Evolutionary conservation across 2,797 vertebrate species (phyloP).

Genomic region (Acrossocheilus wenchowensis): DNA sequence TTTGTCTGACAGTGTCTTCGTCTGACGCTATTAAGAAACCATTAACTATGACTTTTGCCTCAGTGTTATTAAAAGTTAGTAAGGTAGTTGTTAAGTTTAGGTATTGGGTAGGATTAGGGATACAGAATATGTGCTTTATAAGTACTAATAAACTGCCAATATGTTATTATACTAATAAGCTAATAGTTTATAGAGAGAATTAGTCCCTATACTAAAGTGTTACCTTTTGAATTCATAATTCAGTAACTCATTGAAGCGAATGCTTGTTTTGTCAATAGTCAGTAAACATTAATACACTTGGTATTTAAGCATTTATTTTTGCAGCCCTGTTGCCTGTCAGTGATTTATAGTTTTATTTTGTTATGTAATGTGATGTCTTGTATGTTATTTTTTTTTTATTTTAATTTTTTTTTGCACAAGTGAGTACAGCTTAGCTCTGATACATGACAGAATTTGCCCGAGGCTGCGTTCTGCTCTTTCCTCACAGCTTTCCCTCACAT

Average conservation of each 20-base stretch:
- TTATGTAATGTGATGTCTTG: not conserved
- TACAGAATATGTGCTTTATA: not conserved
- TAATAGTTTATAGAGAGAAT: not conserved
- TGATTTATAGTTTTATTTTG: not conserved
- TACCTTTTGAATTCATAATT: not conserved
- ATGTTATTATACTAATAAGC: not conserved
- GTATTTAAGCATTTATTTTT: not conserved
- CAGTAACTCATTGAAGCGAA: not conserved
- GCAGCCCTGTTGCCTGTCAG: not conserved
- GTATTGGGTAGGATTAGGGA: not conserved
- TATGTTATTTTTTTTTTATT: too few relatives aligned
- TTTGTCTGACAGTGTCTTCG: not conserved
- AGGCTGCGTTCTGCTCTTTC: constrained; percentile 1
- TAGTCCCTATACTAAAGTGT: not conserved
- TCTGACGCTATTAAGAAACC: not conserved
- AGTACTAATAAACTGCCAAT: not conserved
- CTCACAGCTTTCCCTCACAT: constrained; percentile 13
- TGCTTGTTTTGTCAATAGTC: not conserved
- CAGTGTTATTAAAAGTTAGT: too few relatives aligned
- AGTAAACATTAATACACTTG: not conserved
- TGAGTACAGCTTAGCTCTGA: not conserved
- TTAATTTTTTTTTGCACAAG: not conserved
- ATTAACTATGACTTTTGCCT: not conserved
- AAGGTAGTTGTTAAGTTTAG: too few relatives aligned
- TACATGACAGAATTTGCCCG: constrained; percentile 7